Base-by-base conservation (phyloP, 2,113 vertebrate species). In the Tylochromis polylepis region DNA sequence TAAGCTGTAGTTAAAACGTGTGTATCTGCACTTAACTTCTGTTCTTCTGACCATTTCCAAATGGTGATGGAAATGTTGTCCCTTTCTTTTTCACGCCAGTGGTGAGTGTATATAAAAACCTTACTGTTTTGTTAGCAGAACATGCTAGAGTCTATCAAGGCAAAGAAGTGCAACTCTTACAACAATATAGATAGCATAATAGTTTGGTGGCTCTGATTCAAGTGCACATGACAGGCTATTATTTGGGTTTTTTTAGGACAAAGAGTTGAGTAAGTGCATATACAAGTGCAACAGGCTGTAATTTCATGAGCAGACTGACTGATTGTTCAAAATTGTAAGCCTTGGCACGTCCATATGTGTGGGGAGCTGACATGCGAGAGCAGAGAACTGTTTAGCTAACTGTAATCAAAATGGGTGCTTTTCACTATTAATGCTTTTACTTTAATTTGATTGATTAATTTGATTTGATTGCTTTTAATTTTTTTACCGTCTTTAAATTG, bases 41-140 rank as follows among this genome's bases (percentile, higher is more conserved):
- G 10, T 51, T 34, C 18, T 31, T 51, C 27, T 51, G 24, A n/a
- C 27, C 10, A 31, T 51, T 85, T 81, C 8, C 11, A 79, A 78
- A 22, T 22, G 34, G 60, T 65, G 57, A 83, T 57, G 51, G 67
- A 89, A 59, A 87, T 59, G 81, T 87, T 84, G 55, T 70, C 75
- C 16, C 3, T 87, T 86, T 90, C 27, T 84, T 62, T 84, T 78
- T 67, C 18, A 85, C 46, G 62, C 59, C 43, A 78, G 92, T 85
- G 65, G 87, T 27, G 77, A 56, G 8, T 84, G 89, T 86, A 88
- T 79, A 85, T 55, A 72, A 75, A 84, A 82, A 60, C 60, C 70
- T 86, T 41, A 38, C 83, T 60, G 82, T 24, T 85, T 18, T 81
- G 67, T 81, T 81, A 89, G 41, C 43, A 57, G n/a, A 91, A 89